These are phyloP conservation scores for Enteromius viviparus DNA, from an alignment of 2,797 vertebrate genomes.

Conservation along the genomic window DNA sequence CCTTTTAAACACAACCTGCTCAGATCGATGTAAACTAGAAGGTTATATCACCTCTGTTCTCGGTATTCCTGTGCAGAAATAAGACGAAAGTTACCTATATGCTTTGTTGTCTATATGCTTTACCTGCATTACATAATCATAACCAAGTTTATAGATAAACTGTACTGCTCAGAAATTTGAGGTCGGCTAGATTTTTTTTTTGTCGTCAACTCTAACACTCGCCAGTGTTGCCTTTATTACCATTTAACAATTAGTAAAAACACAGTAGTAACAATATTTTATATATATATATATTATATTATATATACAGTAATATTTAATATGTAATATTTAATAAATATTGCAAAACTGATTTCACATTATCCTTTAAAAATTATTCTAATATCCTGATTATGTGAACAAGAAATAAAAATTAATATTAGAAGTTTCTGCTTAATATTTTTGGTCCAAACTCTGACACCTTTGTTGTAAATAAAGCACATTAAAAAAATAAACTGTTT, in stretches of 20 bases:
- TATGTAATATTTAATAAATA: not conserved
- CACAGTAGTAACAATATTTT: no score
- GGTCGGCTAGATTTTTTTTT: not conserved
- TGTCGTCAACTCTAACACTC: not conserved
- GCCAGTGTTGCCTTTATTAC: not conserved
- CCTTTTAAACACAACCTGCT: not conserved
- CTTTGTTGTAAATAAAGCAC: not conserved
- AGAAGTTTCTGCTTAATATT: not conserved
- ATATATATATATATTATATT: no score
- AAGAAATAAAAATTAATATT: no score
- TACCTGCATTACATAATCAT: not conserved
- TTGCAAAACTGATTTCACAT: not conserved
- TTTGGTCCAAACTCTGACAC: not conserved
- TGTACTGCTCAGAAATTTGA: not conserved
- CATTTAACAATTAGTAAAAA: no score
- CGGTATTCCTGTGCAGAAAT: not conserved
- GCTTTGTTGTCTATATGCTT: not conserved
- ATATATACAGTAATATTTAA: not conserved
- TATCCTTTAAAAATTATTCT: not conserved
- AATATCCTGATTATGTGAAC: not conserved
- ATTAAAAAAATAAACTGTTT: no score
- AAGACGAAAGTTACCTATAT: not conserved
- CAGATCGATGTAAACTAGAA: not conserved
- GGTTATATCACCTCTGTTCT: not conserved
- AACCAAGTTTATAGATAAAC: not conserved